These are phyloP conservation scores for Zosterops borbonicus DNA, from an alignment of 2,113 vertebrate genomes.

Conservation along the genomic window DNA sequence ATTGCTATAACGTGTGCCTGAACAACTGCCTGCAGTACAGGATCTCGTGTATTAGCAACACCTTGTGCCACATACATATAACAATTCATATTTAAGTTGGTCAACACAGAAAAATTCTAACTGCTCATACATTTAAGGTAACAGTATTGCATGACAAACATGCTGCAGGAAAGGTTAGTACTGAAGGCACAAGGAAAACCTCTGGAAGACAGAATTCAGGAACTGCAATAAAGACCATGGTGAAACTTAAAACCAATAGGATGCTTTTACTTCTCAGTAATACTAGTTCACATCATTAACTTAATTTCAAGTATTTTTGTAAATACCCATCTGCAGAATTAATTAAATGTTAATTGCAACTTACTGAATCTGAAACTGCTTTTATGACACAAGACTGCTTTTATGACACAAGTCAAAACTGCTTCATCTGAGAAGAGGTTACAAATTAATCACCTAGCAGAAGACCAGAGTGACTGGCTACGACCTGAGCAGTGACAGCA, in stretches of 20 bases:
- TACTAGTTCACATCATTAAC: neutral
- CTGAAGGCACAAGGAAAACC: neutral
- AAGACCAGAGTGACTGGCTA: neutral
- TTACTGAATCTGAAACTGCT: neutral
- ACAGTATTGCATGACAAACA: neutral
- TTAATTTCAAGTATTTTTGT: neutral
- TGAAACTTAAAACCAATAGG: neutral
- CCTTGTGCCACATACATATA: neutral
- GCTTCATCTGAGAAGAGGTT: neutral
- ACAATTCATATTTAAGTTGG: neutral
- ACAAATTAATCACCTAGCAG: neutral
- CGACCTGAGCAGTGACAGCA: neutral
- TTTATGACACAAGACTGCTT: neutral
- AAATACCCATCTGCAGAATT: neutral
- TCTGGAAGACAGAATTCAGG: neutral
- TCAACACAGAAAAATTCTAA: neutral
- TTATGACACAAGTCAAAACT: neutral
- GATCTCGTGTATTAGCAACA: neutral
- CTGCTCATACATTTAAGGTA: neutral
- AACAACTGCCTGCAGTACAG: neutral
- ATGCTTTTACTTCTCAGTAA: neutral
- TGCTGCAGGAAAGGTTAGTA: neutral
- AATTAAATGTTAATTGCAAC: constrained; percentile 23
- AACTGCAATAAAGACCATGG: neutral
- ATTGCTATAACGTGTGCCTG: neutral